Base-by-base conservation (phyloP, 1,140 invertebrate species). In the Lordiphosa mommai region DNA sequence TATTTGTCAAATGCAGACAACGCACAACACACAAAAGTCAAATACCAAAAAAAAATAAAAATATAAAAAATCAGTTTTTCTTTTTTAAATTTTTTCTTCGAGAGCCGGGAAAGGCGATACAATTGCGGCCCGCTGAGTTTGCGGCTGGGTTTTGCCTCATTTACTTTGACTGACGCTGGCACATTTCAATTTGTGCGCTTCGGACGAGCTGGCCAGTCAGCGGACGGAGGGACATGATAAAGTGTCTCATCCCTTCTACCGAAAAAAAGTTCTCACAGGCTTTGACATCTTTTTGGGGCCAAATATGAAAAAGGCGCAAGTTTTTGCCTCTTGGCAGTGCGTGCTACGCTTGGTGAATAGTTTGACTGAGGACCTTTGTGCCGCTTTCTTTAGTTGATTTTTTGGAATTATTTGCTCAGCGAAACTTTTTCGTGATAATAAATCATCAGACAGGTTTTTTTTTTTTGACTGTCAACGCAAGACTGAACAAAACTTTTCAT, bases 141-240 rank as follows among this genome's bases (percentile, higher is more conserved):
- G 64, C 48, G 74, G 64, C 36, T 66, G 41, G 56, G 76, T 59
- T 59, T 66, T 74, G 77, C 57, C 76, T 84, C 77, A 82, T 82
- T 82, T 82, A 82, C 61, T 58, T 50, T 46, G 58, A 72, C 61
- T 76, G 66, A 53, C 61, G 53, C 57, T 61, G 71, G 58, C 76
- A 76, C 71, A 76, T 76, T 84, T 82, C 76, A 82, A 82, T 76
- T 82, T 82, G 66, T 67, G 61, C 57, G 55, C 64, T 43, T 40
- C 55, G 36, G 65, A 64, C 65, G 37, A 50, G 51, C 61, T 51
- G 58, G 27, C 47, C 69, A 61, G 68, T 72, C 73, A 79, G 58
- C 60, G 40, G 43, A 61, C 3, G 20, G 4, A 67, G 57, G 56
- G 74, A 82, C 70, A 76, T 82, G 76, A 82, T 82, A 84, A 82